Evolutionary conservation across 1,140 invertebrate genomes (phyloP), one percentile per base, ranked within the genome.

Genomic region (Drosophila aff.): DNA sequence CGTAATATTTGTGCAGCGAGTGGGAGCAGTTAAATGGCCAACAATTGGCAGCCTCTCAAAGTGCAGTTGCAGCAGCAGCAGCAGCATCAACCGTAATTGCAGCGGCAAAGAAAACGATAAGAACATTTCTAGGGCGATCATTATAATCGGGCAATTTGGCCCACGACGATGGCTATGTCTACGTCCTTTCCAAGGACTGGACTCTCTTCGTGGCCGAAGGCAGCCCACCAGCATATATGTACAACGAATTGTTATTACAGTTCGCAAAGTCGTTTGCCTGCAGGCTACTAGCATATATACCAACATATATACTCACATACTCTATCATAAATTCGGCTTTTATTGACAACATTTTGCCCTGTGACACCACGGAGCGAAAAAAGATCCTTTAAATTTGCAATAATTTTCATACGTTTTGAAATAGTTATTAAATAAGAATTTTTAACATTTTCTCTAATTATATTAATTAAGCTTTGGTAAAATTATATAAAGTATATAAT

Each of bases 101-200:
- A 72, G 61, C 18, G 59, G 80, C 47, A 61, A 55, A 38, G 52
- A 47, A 60, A 65, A 62, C 75, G 64, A 77, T 68, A 77, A 78
- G 58, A 72, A 63, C 44, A 52, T 43, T 63, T 71, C 69, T 72
- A 49, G 65, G 68, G 7, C 59, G 79, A 86, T 86, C 82, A 87
- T 86, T 87, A 87, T 82, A 86, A 85, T 78, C 65, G 50, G 67
- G 64, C 78, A 71, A 86, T 79, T 81, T 85, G 65, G 74, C 59
- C 79, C 52, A 58, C 52, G 21, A 23, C 52, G 49, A 31, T 11
- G 26, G 16, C 26, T 10, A 11, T 31, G 49, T 55, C 50, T 53
- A 15, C 47, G 52, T 49, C 53, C 52, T 55, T 66, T 50, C 41
- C 28, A 47, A 69, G 46, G 65, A 72, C 47, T 63, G 61, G 46